These are phyloP conservation scores for Piezodorus guildinii DNA, from an alignment of 1,140 invertebrate genomes.

Conservation along the genomic window DNA sequence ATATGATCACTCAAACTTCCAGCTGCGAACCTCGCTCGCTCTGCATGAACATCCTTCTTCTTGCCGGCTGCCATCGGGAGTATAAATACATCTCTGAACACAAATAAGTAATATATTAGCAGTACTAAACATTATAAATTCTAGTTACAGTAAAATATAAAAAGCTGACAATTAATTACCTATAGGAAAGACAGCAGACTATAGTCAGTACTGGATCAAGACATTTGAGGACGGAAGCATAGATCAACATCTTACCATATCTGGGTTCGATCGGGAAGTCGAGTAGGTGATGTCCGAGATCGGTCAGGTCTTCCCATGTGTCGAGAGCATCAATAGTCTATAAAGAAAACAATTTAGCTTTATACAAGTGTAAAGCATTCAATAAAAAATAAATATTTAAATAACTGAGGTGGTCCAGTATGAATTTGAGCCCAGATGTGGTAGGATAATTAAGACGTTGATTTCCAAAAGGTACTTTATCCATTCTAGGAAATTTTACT, in stretches of 20 bases:
- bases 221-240: constrained; percentile 82
- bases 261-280: constrained; percentile 86
- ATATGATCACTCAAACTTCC: constrained; percentile 85
- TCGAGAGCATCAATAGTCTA: constrained; percentile 73
- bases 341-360: constrained; percentile 21
- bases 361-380: no score
- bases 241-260: constrained; percentile 83
- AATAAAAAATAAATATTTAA: no score
- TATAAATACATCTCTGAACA: constrained; percentile 60
- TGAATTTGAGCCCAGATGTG: no score
- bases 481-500: no score
- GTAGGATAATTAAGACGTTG: no score
- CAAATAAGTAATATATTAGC: no score
- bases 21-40: constrained; percentile 57
- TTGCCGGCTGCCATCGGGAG: constrained; percentile 55
- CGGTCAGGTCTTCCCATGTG: constrained; percentile 69
- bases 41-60: constrained; percentile 45
- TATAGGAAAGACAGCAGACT: constrained; percentile 71
- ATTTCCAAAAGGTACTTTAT: no score
- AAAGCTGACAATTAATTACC: constrained; percentile 26
- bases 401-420: no score
- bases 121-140: constrained; percentile 4
- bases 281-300: constrained; percentile 65
- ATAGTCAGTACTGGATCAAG: constrained; percentile 89
- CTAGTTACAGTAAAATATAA: not conserved